Percentiles rank a stretch among this genome's conserved stretches.
Evolutionary conservation across 2,113 vertebrate species (phyloP).

Genomic region (Petromus typicus): DNA sequence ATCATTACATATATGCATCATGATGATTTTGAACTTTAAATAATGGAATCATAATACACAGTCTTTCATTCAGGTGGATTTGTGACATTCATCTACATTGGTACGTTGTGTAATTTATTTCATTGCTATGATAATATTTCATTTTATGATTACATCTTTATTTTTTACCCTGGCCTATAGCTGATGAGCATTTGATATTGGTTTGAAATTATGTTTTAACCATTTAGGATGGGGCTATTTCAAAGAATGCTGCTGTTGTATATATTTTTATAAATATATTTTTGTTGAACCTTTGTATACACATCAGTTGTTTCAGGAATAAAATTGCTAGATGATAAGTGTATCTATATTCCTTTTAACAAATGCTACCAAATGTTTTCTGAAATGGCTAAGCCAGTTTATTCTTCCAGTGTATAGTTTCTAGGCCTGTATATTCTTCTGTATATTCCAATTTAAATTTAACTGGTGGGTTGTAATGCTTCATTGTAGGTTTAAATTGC

Average conservation of each 20-base stretch:
- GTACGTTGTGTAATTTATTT: conserved; percentile 15
- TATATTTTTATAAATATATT: background rate
- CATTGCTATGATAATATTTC: background rate
- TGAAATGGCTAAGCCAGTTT: background rate
- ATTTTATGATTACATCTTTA: background rate
- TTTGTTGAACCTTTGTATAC: background rate
- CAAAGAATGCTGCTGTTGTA: background rate
- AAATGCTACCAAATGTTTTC: background rate
- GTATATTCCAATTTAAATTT: conserved; percentile 5
- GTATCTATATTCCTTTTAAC: background rate
- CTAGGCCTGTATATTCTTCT: background rate
- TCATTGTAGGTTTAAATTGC: background rate
- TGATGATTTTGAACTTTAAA: conserved; percentile 43
- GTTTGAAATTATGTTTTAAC: conserved; percentile 49
- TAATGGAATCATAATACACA: conserved; percentile 13
- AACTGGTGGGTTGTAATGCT: background rate
- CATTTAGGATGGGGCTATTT: background rate
- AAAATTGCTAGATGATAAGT: background rate
- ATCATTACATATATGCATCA: too few relatives aligned
- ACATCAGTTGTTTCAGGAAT: background rate
- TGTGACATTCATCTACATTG: background rate
- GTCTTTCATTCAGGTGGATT: conserved; percentile 18
- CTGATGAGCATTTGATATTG: background rate
- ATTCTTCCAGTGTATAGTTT: background rate
- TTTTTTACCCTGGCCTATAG: background rate